These are phyloP conservation scores for Loriculus beryllinus DNA, from an alignment of 2,797 vertebrate species.

Conservation along the genomic window DNA sequence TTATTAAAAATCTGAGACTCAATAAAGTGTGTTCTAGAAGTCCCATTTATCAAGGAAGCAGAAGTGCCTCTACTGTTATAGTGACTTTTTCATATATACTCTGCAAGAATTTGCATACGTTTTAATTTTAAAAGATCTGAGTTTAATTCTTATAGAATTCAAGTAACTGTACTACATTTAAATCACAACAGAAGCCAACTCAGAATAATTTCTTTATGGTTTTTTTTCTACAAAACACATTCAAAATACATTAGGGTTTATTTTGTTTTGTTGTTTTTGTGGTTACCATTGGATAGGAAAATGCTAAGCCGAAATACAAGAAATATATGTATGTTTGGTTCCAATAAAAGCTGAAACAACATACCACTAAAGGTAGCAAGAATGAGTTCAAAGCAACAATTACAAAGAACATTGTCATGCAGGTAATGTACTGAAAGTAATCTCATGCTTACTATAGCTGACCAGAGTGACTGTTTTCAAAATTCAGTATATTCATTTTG, in stretches of 20 bases:
- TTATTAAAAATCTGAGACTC: slow-evolving; percentile 88
- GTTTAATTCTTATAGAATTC: slow-evolving; percentile 80
- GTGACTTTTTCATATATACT: slow-evolving; percentile 82
- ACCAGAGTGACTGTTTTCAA: slow-evolving; percentile 5
- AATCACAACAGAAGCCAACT: slow-evolving; percentile 59
- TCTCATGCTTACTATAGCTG: background rate
- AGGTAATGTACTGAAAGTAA: slow-evolving; percentile 22
- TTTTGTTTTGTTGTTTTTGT: slow-evolving; percentile 31
- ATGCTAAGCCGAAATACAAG: slow-evolving; percentile 29
- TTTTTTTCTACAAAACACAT: slow-evolving; percentile 63
- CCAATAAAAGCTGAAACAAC: slow-evolving; percentile 17
- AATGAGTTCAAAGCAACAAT: slow-evolving; percentile 6
- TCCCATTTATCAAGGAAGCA: slow-evolving; percentile 83
- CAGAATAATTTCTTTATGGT: slow-evolving; percentile 58
- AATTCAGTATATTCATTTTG: slow-evolving; percentile 1
- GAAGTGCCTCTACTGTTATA: slow-evolving; percentile 72
- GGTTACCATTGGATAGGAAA: slow-evolving; percentile 44
- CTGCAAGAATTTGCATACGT: slow-evolving; percentile 82
- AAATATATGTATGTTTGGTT: background rate
- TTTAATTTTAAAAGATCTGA: slow-evolving; percentile 81
- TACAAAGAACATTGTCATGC: slow-evolving; percentile 1
- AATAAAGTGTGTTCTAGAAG: slow-evolving; percentile 83
- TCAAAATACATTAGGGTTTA: slow-evolving; percentile 56
- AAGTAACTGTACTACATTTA: slow-evolving; percentile 73
- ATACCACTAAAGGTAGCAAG: background rate